phyloP scores from a whole-genome alignment of 2,888 invertebrate species.

The Arenicola marina region DNA sequence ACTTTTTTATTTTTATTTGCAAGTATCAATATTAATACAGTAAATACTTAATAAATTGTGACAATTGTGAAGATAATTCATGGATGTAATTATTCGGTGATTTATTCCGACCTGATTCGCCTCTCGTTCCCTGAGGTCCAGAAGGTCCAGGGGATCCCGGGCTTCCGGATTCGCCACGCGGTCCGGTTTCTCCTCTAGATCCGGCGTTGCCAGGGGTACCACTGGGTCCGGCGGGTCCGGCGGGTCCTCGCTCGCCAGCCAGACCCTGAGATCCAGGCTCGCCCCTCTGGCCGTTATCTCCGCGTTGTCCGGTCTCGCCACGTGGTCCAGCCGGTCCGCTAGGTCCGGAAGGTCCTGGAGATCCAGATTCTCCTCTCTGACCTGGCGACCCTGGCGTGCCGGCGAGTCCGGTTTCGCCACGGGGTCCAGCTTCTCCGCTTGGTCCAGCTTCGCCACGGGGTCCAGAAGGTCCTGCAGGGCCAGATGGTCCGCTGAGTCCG shows the following conservation, averaged over 20 bases:
- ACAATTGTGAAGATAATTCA: too few relatives aligned
- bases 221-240: constrained; percentile 15
- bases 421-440: constrained; percentile 12
- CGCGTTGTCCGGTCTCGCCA: constrained; percentile 17
- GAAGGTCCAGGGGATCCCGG: constrained; percentile 22
- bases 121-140: constrained; percentile 18
- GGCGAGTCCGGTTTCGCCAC: neutral
- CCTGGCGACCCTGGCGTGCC: constrained; percentile 14
- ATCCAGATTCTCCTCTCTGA: constrained; percentile 12
- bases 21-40: too few relatives aligned
- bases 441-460: constrained; percentile 16
- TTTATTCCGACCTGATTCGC: constrained; percentile 4
- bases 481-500: constrained; percentile 16
- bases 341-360: constrained; percentile 21
- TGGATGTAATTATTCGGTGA: too few relatives aligned
- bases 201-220: constrained; percentile 7
- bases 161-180: neutral
- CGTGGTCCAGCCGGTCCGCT: constrained; percentile 14
- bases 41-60: too few relatives aligned
- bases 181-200: constrained; percentile 5
- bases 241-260: constrained; percentile 10
- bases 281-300: constrained; percentile 12
- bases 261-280: neutral
- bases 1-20: too few relatives aligned
- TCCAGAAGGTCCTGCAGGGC: constrained; percentile 13